Conservation (phyloP, 2,113 vertebrate genomes). For the Tragelaphus strepsiceros region DNA sequence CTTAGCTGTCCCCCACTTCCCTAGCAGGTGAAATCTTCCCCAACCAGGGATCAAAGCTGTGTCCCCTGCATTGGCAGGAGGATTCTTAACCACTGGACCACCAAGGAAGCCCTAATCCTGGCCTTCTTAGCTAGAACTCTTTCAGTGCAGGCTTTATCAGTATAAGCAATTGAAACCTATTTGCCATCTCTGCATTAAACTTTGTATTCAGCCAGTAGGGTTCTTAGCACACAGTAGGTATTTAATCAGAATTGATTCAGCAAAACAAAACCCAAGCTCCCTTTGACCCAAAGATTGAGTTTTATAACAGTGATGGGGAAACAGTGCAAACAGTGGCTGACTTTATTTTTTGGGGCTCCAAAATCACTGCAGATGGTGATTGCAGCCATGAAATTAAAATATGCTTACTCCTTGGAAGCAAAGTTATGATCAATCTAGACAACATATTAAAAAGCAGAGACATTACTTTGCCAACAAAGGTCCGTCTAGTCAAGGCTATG, state of each 20-base stretch:
- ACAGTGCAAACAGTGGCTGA: neutral
- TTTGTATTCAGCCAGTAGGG: neutral
- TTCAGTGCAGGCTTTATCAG: neutral
- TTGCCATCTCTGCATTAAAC: neutral
- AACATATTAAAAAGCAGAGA: neutral
- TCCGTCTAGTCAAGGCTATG: neutral
- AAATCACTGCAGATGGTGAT: neutral
- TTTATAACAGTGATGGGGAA: neutral
- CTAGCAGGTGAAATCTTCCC: neutral
- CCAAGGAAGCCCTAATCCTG: neutral
- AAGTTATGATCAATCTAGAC: neutral
- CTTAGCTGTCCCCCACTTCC: neutral
- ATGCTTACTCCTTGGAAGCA: neutral
- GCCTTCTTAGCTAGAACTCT: neutral
- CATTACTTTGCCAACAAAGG: neutral
- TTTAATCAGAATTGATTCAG: neutral
- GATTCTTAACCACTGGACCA: neutral
- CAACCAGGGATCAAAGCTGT: neutral
- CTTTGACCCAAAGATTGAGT: neutral
- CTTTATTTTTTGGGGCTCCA: neutral
- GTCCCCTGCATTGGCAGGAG: neutral
- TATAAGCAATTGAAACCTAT: neutral
- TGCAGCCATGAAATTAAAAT: neutral
- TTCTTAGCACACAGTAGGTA: neutral
- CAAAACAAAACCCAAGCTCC: neutral